Percentiles rank a stretch among this genome's conserved stretches.
Evolutionary conservation across 2,113 vertebrate species (phyloP).

Genomic region (Sapayoa aenigma): DNA sequence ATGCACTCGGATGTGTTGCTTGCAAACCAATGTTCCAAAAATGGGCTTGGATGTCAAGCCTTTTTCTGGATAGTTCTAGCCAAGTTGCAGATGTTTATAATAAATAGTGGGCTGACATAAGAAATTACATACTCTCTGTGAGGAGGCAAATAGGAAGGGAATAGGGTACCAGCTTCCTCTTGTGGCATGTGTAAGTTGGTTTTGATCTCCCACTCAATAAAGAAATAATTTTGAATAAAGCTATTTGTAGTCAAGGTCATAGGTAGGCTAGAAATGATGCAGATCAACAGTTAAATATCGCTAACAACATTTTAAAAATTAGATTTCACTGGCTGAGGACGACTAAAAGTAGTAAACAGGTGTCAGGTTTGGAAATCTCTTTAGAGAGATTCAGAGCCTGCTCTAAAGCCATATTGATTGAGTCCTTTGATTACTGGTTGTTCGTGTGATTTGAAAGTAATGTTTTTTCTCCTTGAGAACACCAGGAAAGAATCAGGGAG

Average conservation of each 20-base stretch:
- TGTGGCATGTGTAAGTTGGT: rapidly evolving
- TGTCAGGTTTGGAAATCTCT: neutral
- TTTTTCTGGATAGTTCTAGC: neutral
- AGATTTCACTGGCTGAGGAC: neutral
- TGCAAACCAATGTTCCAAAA: neutral
- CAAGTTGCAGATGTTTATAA: neutral
- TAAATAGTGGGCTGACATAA: neutral
- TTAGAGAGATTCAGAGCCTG: neutral
- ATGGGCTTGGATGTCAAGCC: neutral
- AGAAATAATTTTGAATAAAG: neutral
- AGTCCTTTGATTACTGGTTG: neutral
- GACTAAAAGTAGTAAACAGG: neutral
- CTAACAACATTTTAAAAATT: neutral
- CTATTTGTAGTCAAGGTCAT: neutral
- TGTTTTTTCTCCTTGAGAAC: neutral
- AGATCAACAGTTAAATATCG: neutral
- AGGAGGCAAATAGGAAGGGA: neutral
- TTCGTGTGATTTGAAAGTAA: neutral
- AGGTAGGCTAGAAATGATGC: neutral
- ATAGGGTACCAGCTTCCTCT: neutral
- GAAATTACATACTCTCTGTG: neutral
- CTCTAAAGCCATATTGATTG: neutral
- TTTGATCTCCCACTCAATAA: neutral
- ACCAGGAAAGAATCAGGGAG: neutral
- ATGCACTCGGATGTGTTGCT: neutral